Conservation (phyloP, 2,888 invertebrate genomes). For the Xestia xanthographa region DNA sequence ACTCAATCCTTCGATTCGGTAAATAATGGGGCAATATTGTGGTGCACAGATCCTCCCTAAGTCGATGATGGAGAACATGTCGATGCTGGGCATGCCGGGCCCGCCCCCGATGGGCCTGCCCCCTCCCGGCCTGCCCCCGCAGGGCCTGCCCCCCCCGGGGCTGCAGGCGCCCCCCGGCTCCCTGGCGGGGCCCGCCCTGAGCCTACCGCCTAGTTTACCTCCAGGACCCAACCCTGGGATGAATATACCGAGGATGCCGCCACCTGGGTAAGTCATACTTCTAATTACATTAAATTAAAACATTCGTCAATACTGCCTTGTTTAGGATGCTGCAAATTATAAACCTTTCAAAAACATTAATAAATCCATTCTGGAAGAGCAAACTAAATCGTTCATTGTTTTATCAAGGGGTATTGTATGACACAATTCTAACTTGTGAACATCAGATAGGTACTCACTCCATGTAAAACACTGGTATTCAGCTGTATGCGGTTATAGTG, state of each 20-base stretch:
- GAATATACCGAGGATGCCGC: slow-evolving; percentile 78
- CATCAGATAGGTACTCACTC: not conserved
- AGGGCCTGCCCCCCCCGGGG: not conserved
- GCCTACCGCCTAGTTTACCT: slow-evolving; percentile 38
- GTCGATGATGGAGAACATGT: slow-evolving; percentile 81
- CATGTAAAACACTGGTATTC: not conserved
- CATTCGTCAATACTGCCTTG: not conserved
- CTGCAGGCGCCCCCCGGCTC: slow-evolving; percentile 24
- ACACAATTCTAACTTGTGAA: not conserved
- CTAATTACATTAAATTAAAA: not conserved
- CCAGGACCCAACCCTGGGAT: slow-evolving; percentile 52
- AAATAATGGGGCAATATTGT: not conserved
- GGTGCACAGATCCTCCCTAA: slow-evolving; percentile 84
- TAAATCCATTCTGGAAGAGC: not conserved
- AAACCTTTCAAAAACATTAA: not conserved
- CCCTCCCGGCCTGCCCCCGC: slow-evolving; percentile 34
- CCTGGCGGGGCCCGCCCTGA: not conserved
- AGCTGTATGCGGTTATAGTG: not conserved
- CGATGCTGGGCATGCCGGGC: slow-evolving; percentile 72
- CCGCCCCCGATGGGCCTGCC: slow-evolving; percentile 46
- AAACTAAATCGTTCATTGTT: not conserved
- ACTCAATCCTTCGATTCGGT: not conserved
- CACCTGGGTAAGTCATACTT: slow-evolving; percentile 76
- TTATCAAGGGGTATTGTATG: not conserved
- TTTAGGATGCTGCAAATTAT: not conserved